These are phyloP conservation scores for Hypomesus transpacificus DNA, from an alignment of 2,113 vertebrate species.

Conservation along the genomic window DNA sequence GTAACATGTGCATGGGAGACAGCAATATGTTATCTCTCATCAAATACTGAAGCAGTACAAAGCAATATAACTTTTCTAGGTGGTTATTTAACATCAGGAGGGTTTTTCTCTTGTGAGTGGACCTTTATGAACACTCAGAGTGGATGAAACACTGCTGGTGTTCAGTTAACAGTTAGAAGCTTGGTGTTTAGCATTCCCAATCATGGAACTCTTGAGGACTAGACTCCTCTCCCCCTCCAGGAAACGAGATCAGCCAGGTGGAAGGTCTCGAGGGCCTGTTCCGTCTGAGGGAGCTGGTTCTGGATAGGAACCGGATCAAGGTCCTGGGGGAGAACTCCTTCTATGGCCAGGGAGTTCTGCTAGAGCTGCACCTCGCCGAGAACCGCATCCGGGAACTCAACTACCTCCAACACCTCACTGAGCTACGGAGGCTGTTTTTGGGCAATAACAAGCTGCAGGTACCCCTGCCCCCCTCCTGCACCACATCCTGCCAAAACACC, in stretches of 20 bases:
- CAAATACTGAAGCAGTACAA: too few species aligned
- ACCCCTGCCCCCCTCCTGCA: conserved; percentile 10
- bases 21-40: too few species aligned
- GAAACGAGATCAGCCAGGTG: conserved; percentile 81
- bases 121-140: too few species aligned
- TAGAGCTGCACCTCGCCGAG: conserved; percentile 77
- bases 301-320: conserved; percentile 81
- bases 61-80: too few species aligned
- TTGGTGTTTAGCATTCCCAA: background rate
- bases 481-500: background rate
- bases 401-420: conserved; percentile 69
- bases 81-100: too few species aligned
- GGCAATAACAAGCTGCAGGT: conserved; percentile 86
- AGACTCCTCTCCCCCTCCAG: conserved; percentile 42
- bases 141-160: too few species aligned
- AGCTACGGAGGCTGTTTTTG: conserved; percentile 79
- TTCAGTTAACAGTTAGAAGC: too few species aligned
- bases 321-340: conserved; percentile 75
- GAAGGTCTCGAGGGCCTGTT: conserved; percentile 80
- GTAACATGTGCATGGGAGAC: too few species aligned
- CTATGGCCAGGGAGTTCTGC: conserved; percentile 66
- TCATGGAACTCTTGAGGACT: background rate
- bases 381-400: conserved; percentile 79
- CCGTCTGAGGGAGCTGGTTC: conserved; percentile 74
- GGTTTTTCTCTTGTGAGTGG: too few species aligned